Evolutionary conservation across 2,888 invertebrate species (phyloP).

Genomic region (Clunio marinus): DNA sequence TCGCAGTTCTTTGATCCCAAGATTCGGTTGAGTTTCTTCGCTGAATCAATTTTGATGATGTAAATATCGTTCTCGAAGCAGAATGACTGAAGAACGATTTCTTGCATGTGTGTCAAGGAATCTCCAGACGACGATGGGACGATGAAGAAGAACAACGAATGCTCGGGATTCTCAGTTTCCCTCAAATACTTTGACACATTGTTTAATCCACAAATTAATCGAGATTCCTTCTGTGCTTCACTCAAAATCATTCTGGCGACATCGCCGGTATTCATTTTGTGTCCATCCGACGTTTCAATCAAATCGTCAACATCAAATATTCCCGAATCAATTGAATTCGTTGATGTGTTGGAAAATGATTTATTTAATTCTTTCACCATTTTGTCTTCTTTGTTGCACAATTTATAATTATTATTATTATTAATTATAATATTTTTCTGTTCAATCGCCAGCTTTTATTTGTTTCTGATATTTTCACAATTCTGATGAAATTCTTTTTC

Average conservation of each 20-base stretch:
- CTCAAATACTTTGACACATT: constrained; percentile 46
- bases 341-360: constrained; percentile 30
- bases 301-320: neutral
- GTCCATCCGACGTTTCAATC: neutral
- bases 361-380: constrained; percentile 32
- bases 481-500: neutral
- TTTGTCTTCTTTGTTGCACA: constrained; percentile 2
- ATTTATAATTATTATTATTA: neutral
- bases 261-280: constrained; percentile 44
- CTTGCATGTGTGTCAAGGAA: constrained; percentile 52
- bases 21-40: constrained; percentile 52
- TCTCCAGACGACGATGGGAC: constrained; percentile 66
- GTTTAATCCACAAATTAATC: constrained; percentile 50
- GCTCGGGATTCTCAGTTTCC: constrained; percentile 52
- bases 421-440: neutral
- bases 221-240: constrained; percentile 49
- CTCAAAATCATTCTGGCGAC: constrained; percentile 48
- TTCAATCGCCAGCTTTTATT: neutral
- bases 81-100: constrained; percentile 44
- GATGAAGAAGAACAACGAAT: constrained; percentile 65
- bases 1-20: constrained; percentile 56
- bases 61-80: constrained; percentile 71
- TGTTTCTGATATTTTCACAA: neutral
- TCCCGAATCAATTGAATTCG: constrained; percentile 30
- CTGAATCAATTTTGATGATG: constrained; percentile 50